Conservation (phyloP, 2,888 invertebrate species). For the Andricus quercusramuli region DNA sequence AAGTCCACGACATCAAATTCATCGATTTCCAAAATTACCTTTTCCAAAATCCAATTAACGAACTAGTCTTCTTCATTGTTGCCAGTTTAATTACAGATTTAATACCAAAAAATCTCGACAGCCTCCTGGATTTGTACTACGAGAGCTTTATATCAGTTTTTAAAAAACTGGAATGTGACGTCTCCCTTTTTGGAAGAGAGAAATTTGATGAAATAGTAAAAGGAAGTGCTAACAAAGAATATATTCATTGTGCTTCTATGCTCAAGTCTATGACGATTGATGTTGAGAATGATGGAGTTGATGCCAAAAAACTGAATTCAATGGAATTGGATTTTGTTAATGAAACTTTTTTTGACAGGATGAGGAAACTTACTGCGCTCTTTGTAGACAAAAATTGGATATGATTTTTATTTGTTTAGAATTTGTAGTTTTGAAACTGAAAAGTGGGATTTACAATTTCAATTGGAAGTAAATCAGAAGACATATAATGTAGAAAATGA, state of each 20-base stretch:
- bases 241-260: constrained; percentile 67
- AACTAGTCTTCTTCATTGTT: constrained; percentile 81
- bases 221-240: constrained; percentile 63
- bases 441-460: not conserved
- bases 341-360: not conserved
- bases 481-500: too few relatives aligned
- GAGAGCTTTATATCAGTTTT: constrained; percentile 78
- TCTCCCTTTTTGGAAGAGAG: constrained; percentile 59
- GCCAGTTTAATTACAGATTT: constrained; percentile 79
- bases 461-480: too few relatives aligned
- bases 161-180: constrained; percentile 75
- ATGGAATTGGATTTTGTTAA: not conserved
- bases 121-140: constrained; percentile 80
- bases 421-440: not conserved
- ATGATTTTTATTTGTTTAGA: not conserved
- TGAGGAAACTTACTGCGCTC: not conserved
- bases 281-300: constrained; percentile 39
- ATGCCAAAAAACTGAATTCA: not conserved
- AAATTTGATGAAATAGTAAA: constrained; percentile 62
- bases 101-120: constrained; percentile 78
- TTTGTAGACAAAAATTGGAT: constrained; percentile 10
- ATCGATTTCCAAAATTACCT: constrained; percentile 82
- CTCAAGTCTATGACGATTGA: constrained; percentile 66
- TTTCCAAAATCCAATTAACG: constrained; percentile 80
- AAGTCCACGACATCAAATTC: constrained; percentile 80